Evolutionary conservation across 2,113 vertebrate species (phyloP).

Genomic region (Hiodon alosoides): DNA sequence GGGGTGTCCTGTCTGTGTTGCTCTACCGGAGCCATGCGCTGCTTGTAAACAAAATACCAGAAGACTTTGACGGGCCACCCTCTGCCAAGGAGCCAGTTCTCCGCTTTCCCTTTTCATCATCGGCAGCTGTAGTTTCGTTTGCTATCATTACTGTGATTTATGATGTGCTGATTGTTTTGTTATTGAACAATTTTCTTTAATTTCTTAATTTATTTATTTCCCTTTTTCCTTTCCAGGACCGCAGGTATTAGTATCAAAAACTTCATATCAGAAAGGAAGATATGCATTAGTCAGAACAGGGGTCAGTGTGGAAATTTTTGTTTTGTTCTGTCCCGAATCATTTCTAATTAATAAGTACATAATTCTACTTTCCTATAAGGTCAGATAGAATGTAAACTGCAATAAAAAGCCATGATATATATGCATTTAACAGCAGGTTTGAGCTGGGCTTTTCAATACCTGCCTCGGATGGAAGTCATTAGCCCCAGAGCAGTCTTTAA

Average conservation of each 20-base stretch:
- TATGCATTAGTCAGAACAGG: no score
- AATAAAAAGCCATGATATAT: background rate
- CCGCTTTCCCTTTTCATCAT: background rate
- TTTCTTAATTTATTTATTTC: background rate
- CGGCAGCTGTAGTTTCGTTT: conserved; percentile 3
- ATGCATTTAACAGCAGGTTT: background rate
- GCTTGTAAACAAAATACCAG: conserved; percentile 53
- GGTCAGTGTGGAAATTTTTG: no score
- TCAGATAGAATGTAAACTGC: background rate
- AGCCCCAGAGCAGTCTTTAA: conserved; percentile 15
- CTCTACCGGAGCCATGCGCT: conserved; percentile 28
- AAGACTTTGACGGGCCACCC: conserved; percentile 23
- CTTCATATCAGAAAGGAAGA: no score
- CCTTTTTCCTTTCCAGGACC: background rate
- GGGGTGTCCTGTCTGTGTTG: conserved; percentile 43
- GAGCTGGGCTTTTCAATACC: conserved; percentile 8
- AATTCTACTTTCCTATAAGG: background rate
- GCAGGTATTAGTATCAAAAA: background rate
- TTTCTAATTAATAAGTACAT: background rate
- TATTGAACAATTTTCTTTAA: conserved; percentile 17
- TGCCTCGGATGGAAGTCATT: conserved; percentile 23
- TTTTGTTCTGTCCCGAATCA: background rate
- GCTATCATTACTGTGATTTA: conserved; percentile 18
- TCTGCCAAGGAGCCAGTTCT: background rate
- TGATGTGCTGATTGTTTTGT: conserved; percentile 18